These are phyloP conservation scores for Fragum whitleyi DNA, from an alignment of 2,888 invertebrate species.

Conservation along the genomic window DNA sequence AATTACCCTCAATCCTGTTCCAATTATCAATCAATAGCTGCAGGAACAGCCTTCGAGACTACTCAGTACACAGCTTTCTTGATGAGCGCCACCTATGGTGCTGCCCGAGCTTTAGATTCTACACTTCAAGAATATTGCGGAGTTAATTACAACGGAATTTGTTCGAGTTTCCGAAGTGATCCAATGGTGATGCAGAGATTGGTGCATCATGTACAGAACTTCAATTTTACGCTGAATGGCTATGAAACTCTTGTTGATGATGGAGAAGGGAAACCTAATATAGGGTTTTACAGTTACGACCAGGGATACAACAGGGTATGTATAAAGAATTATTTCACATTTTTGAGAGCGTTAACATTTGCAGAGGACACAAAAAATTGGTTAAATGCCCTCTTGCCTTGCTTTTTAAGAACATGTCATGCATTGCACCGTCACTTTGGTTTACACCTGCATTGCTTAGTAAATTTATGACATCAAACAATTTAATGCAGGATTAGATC, in stretches of 20 bases:
- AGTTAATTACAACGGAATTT: constrained; percentile 67
- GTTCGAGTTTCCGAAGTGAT: constrained; percentile 65
- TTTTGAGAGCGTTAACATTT: too few relatives aligned
- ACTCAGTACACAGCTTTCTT: constrained; percentile 66
- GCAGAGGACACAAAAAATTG: not conserved
- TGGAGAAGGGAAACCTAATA: constrained; percentile 70
- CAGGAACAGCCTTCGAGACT: constrained; percentile 54
- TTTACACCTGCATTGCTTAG: too few relatives aligned
- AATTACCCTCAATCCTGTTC: constrained; percentile 65
- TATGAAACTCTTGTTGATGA: constrained; percentile 62
- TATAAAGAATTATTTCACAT: too few relatives aligned
- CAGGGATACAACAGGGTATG: constrained; percentile 64
- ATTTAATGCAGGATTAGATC: too few relatives aligned
- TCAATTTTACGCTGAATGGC: constrained; percentile 39
- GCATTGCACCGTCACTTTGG: too few relatives aligned
- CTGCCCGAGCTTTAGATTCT: constrained; percentile 81
- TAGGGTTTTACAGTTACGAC: constrained; percentile 67
- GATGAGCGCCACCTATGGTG: constrained; percentile 80
- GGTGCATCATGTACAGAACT: constrained; percentile 56
- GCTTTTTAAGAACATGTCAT: too few relatives aligned
- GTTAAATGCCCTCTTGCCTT: too few relatives aligned
- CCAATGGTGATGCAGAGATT: constrained; percentile 48
- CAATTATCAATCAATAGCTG: constrained; percentile 44
- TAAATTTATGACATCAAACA: too few relatives aligned
- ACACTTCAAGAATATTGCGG: constrained; percentile 78